These are phyloP conservation scores for Drosophila oshimai DNA, from an alignment of 1,140 invertebrate species.

Conservation along the genomic window DNA sequence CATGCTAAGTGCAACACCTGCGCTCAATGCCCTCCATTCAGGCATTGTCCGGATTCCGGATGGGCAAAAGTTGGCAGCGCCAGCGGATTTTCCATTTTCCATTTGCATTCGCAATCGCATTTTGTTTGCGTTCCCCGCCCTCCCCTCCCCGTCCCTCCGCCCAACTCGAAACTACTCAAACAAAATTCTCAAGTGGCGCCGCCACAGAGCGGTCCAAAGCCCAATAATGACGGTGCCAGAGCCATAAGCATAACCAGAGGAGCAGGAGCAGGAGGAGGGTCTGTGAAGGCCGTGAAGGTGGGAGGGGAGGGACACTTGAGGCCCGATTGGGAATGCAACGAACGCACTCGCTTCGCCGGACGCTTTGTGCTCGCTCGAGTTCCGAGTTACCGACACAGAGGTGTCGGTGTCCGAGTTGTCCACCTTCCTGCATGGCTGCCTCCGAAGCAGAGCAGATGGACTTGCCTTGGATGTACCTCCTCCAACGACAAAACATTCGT, in stretches of 20 bases:
- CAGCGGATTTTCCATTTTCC: slow-evolving; percentile 25
- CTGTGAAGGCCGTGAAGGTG: slow-evolving; percentile 10
- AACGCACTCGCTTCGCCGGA: slow-evolving; percentile 37
- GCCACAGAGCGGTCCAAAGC: slow-evolving; percentile 9
- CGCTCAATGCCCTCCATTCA: slow-evolving; percentile 58
- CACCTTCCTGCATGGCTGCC: background rate
- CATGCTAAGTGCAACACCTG: slow-evolving; percentile 67
- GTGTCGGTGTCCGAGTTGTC: background rate
- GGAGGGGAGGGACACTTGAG: slow-evolving; percentile 30
- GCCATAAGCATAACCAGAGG: background rate
- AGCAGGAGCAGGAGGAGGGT: background rate
- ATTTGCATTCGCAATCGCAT: slow-evolving; percentile 58
- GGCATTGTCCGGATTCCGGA: slow-evolving; percentile 52
- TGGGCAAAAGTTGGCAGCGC: slow-evolving; percentile 31
- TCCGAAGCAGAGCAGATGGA: background rate
- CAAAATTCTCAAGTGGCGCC: slow-evolving; percentile 54
- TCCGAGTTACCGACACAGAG: slow-evolving; percentile 9
- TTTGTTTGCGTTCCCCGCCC: slow-evolving; percentile 33
- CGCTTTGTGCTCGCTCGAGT: slow-evolving; percentile 29
- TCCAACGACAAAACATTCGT: slow-evolving; percentile 50
- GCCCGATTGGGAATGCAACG: slow-evolving; percentile 43
- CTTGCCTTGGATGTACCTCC: slow-evolving; percentile 5
- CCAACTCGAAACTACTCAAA: slow-evolving; percentile 48
- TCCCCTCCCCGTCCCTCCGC: background rate
- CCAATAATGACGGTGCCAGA: slow-evolving; percentile 56